Percentiles rank a stretch among this genome's conserved stretches.
Conservation (phyloP, 2,888 invertebrate genomes). For the Osmoderma eremita region DNA sequence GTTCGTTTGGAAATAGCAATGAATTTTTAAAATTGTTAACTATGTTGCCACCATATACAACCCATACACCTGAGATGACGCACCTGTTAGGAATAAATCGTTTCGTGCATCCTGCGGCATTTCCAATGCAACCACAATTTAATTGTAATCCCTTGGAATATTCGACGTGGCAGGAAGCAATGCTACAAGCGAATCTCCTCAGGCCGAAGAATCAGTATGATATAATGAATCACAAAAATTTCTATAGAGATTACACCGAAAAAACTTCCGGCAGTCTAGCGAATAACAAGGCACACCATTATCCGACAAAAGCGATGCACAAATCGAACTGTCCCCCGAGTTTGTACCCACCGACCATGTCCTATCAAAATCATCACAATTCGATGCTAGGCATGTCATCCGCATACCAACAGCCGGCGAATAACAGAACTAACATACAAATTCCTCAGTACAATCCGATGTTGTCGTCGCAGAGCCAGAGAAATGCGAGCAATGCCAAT, state of each 20-base stretch:
- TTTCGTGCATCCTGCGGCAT: conserved; percentile 53
- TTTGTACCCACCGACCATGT: conserved; percentile 29
- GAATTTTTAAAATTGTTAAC: conserved; percentile 63
- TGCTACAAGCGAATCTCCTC: conserved; percentile 63
- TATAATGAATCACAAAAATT: conserved; percentile 50
- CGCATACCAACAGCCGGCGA: conserved; percentile 50
- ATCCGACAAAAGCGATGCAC: conserved; percentile 21
- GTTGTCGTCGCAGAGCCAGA: conserved; percentile 55
- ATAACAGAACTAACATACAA: conserved; percentile 53
- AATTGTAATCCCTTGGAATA: conserved; percentile 70
- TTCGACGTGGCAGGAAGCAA: conserved; percentile 77
- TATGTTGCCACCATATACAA: conserved; percentile 61
- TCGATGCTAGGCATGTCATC: conserved; percentile 53
- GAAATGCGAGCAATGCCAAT: conserved; percentile 56
- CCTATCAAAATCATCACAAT: conserved; percentile 43
- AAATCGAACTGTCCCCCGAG: conserved; percentile 25
- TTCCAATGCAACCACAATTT: conserved; percentile 54
- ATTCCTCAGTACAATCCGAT: conserved; percentile 56
- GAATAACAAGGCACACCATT: conserved; percentile 11
- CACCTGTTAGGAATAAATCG: conserved; percentile 65
- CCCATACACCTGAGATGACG: conserved; percentile 62
- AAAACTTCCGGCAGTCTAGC: conserved; percentile 37
- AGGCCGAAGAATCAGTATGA: conserved; percentile 57
- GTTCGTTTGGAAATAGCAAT: conserved; percentile 65
- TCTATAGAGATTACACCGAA: conserved; percentile 48